These are phyloP conservation scores for Melanaphis sacchari DNA, from an alignment of 1,140 invertebrate genomes.

Conservation along the genomic window DNA sequence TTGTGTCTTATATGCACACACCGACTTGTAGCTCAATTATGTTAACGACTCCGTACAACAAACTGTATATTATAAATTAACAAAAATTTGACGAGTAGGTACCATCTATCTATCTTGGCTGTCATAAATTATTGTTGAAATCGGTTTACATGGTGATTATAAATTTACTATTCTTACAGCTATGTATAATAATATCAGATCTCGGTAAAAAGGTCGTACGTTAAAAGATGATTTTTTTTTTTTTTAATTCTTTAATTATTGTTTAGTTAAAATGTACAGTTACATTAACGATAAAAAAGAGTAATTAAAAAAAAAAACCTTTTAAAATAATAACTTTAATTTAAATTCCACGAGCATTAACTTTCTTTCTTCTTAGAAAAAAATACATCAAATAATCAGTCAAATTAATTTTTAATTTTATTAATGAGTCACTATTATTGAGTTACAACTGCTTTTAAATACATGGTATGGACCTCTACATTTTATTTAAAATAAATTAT, in stretches of 20 bases:
- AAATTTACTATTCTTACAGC: not conserved
- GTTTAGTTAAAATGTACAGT: not conserved
- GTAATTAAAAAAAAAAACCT: not conserved
- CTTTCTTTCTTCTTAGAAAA: not conserved
- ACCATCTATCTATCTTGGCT: not conserved
- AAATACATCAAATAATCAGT: not conserved
- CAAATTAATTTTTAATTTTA: not conserved
- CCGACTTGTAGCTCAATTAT: constrained; percentile 6
- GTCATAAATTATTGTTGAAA: not conserved
- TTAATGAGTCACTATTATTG: not conserved
- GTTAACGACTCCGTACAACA: not conserved
- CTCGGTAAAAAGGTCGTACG: not conserved
- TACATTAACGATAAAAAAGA: not conserved
- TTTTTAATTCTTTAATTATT: not conserved
- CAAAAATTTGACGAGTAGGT: not conserved
- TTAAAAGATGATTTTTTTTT: not conserved
- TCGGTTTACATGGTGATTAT: not conserved
- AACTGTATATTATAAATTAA: not conserved
- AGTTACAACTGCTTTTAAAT: not conserved
- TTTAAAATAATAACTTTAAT: not conserved
- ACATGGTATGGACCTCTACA: not conserved
- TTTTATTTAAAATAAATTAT: not conserved
- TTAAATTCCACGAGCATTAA: not conserved
- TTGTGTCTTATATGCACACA: not conserved
- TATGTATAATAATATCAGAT: not conserved